Evolutionary conservation across 2,888 invertebrate species (phyloP).

Genomic region (Agrypnus murinus): DNA sequence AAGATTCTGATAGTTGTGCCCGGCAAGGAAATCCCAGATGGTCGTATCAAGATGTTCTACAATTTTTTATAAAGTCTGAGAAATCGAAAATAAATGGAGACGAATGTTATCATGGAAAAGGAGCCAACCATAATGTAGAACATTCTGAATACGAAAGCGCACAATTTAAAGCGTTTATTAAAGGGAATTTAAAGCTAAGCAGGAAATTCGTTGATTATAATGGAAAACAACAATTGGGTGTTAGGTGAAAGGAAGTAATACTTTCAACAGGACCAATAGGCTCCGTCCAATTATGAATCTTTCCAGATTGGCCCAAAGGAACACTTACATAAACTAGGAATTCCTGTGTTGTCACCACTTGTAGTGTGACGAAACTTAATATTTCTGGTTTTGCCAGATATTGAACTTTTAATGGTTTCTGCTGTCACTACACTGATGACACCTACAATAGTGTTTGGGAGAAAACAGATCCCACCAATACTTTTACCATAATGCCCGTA

Average conservation of each 20-base stretch:
- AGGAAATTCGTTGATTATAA: conserved; percentile 80
- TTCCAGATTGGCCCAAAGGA: conserved; percentile 84
- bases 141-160: conserved; percentile 74
- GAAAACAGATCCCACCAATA: conserved; percentile 45
- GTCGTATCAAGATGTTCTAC: too few species aligned
- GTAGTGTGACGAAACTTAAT: conserved; percentile 72
- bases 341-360: conserved; percentile 77
- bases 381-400: conserved; percentile 45
- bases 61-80: conserved; percentile 71
- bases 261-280: conserved; percentile 86
- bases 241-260: conserved; percentile 82
- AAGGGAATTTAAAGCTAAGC: conserved; percentile 76
- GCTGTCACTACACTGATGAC: conserved; percentile 42
- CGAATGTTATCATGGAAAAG: conserved; percentile 76
- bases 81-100: conserved; percentile 75
- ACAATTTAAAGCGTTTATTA: conserved; percentile 77
- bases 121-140: conserved; percentile 81
- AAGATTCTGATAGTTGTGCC: conserved; percentile 54
- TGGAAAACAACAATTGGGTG: conserved; percentile 76
- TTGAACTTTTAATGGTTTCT: conserved; percentile 51
- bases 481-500: conserved; percentile 49
- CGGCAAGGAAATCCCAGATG: conserved; percentile 62
- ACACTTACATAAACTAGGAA: conserved; percentile 75
- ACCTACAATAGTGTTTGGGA: conserved; percentile 39
- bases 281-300: conserved; percentile 82